Evolutionary conservation across 2,113 vertebrate species (phyloP).

Genomic region (Australoheros scitulus): DNA sequence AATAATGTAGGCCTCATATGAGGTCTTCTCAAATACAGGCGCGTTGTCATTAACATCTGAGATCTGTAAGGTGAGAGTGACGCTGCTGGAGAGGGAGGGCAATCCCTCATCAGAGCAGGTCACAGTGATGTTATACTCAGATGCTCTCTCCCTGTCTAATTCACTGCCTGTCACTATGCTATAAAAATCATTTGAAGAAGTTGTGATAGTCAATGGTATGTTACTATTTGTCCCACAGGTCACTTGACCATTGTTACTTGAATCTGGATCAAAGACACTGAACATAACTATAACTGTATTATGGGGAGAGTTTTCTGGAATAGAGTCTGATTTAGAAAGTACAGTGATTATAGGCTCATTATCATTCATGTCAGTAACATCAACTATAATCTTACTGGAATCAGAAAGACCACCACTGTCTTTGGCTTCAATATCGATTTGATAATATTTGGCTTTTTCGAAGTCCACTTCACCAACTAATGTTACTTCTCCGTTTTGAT

Average conservation of each 20-base stretch:
- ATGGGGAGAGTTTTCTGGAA: constrained; percentile 53
- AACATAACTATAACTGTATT: constrained; percentile 60
- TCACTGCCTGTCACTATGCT: constrained; percentile 71
- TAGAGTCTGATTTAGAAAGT: constrained; percentile 50
- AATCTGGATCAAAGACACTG: constrained; percentile 71
- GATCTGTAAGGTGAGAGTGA: constrained; percentile 17
- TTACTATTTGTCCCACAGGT: constrained; percentile 40
- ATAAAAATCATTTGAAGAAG: constrained; percentile 74
- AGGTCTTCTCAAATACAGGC: constrained; percentile 34
- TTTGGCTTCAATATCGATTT: constrained; percentile 74
- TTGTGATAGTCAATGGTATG: constrained; percentile 32
- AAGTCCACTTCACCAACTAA: constrained; percentile 72
- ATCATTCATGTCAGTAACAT: constrained; percentile 78
- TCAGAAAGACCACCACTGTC: constrained; percentile 59
- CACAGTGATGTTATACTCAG: constrained; percentile 62
- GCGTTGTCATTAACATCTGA: constrained; percentile 34
- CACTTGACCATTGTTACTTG: constrained; percentile 73
- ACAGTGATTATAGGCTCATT: constrained; percentile 71
- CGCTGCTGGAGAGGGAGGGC: constrained; percentile 44
- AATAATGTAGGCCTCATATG: constrained; percentile 44
- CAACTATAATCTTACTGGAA: constrained; percentile 74
- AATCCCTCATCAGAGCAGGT: constrained; percentile 47
- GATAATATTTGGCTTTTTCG: constrained; percentile 70
- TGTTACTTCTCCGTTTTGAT: constrained; percentile 73
- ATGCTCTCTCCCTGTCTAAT: constrained; percentile 78